Conservation (phyloP, 2,113 vertebrate genomes). For the Erythrocebus patas region DNA sequence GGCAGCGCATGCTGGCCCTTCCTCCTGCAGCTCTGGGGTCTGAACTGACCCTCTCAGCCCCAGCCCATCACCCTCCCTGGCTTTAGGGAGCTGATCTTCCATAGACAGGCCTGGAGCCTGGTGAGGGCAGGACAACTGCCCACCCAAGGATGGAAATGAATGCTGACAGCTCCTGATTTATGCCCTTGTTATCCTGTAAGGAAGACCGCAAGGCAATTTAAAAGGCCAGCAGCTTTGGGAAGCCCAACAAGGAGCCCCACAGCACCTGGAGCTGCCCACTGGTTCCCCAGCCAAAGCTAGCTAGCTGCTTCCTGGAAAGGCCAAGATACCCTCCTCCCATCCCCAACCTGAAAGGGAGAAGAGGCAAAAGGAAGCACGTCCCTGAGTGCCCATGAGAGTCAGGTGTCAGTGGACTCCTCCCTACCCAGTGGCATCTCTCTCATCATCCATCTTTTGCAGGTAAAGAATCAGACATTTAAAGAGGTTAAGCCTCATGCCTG, state of each 20-base stretch:
- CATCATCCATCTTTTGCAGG: not conserved
- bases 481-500: not conserved
- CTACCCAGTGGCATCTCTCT: accelerated
- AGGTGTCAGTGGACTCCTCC: accelerated
- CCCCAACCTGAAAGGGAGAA: not conserved
- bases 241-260: not conserved
- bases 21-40: not conserved
- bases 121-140: not conserved
- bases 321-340: not conserved
- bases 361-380: accelerated
- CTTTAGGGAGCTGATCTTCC: not conserved
- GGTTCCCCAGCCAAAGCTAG: not conserved
- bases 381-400: not conserved
- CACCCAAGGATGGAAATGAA: not conserved
- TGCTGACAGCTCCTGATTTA: not conserved
- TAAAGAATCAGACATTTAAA: not conserved
- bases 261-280: not conserved
- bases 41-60: not conserved
- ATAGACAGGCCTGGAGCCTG: not conserved
- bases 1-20: not conserved
- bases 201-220: constrained; percentile 13
- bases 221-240: not conserved
- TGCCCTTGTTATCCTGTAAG: constrained; percentile 36
- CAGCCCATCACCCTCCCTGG: not conserved
- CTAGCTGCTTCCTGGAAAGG: not conserved